These are phyloP conservation scores for Illadopsis cleaveri DNA, from an alignment of 2,113 vertebrate genomes.

Conservation along the genomic window DNA sequence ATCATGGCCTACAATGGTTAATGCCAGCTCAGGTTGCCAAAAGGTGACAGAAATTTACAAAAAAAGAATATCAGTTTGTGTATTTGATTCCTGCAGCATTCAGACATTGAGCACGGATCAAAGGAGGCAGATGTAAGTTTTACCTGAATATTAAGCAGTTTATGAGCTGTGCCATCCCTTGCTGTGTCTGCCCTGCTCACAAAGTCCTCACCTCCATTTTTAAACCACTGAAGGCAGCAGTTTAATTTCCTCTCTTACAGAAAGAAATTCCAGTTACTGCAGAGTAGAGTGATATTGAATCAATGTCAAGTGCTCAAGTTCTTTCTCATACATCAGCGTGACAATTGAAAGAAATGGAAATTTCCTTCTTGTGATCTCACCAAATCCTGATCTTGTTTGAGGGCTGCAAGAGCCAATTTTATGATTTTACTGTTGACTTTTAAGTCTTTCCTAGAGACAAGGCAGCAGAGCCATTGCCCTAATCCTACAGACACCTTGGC, in stretches of 20 bases:
- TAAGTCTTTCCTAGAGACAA: background rate
- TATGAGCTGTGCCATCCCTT: background rate
- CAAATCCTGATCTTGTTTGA: background rate
- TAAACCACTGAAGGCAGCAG: background rate
- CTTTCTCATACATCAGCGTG: background rate
- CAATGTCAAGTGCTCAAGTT: background rate
- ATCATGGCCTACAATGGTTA: background rate
- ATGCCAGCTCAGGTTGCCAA: background rate
- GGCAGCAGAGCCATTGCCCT: background rate
- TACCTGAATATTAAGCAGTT: background rate
- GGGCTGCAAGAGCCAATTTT: background rate
- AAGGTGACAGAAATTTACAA: background rate
- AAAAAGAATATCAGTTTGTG: background rate
- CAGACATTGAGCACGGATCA: background rate
- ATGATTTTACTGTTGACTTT: background rate
- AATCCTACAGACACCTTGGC: background rate
- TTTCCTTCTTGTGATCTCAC: slow-evolving; percentile 5
- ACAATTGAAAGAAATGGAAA: slow-evolving; percentile 9
- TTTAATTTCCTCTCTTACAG: slow-evolving; percentile 13
- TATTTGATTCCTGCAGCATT: background rate
- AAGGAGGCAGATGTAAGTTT: background rate
- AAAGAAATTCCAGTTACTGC: background rate
- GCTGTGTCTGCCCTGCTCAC: background rate
- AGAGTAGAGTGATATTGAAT: background rate
- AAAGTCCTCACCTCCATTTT: background rate